Evolutionary conservation across 2,888 invertebrate genomes (phyloP), one percentile per base, ranked within the genome.

Genomic region (Aspidapion aeneum): DNA sequence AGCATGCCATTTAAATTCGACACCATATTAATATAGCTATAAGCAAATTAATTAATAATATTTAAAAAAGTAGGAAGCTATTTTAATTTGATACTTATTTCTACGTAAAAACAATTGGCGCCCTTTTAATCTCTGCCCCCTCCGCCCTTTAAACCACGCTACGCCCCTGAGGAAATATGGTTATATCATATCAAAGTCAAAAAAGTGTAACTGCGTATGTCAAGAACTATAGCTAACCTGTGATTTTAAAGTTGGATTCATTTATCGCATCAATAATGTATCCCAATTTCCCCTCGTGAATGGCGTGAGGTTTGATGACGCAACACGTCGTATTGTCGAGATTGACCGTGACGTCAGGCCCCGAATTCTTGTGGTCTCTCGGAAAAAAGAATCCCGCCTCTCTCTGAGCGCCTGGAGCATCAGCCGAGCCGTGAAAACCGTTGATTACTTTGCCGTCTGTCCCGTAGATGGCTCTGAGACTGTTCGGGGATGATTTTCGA

Each of bases 251-350:
- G 35, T 35, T 3, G 3, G 35, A 35, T 17, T 89, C 87, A 64
- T 86, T 85, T 57, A 96, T 93, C 22, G 85, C 85, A 60, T 84
- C 83, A 18, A 96, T 80, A 1, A 94, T 90, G 60, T 84, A 80
- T 0, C 94, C 95, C 54, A 86, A 75, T 68, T 86, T 83, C 75
- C 90, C 90, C 74, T 90, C 90, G 68, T 89, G 84, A 2, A 97
- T 82, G 12, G 91, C 91, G 79, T 96, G 96, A 0, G 97, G 97
- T 78, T 96, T 96, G 55, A 97, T 88, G 60, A 97, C 82, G 73
- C 92, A 93, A 61, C 92, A 85, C 0, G 92, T 91, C 68, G 89
- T 88, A 73, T 91, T 88, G 35, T 85, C 82, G 3, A 60, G 60
- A 48, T 52, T 63, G 0, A 87, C 85, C 0, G 87, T 85, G 19